Conservation (phyloP, 64 coral and sea anemone species). For the Pocillopora damicornis region DNA sequence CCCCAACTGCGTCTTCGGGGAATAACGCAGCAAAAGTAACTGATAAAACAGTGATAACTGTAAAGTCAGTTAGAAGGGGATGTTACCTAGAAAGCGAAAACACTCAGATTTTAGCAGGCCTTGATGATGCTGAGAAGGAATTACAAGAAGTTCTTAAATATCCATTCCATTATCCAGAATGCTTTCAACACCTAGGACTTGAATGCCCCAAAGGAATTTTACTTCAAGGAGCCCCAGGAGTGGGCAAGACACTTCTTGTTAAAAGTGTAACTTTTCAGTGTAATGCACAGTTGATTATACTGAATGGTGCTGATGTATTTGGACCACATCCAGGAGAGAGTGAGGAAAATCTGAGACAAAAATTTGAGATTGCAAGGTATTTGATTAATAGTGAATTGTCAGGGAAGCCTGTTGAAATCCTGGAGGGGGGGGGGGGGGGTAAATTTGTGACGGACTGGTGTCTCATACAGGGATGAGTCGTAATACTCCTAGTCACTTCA, state of each 20-base stretch:
- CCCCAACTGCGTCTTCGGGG: neutral
- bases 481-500: no score
- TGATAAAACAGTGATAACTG: conserved; percentile 46
- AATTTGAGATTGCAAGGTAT: conserved; percentile 84
- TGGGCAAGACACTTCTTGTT: conserved; percentile 86
- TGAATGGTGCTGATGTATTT: conserved; percentile 93
- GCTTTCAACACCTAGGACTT: conserved; percentile 60
- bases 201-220: conserved; percentile 90
- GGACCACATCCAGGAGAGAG: conserved; percentile 93
- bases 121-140: conserved; percentile 56
- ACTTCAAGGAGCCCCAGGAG: conserved; percentile 82
- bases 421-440: no score
- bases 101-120: conserved; percentile 43
- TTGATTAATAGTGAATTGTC: neutral
- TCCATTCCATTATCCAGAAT: conserved; percentile 84
- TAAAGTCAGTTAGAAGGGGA: conserved; percentile 37
- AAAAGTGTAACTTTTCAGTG: conserved; percentile 63
- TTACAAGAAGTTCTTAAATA: conserved; percentile 63
- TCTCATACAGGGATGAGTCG: no score
- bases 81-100: neutral
- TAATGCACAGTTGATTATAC: conserved; percentile 56
- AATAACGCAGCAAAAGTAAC: conserved; percentile 42
- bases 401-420: no score
- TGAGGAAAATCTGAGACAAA: conserved; percentile 88
- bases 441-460: no score